phyloP scores from a whole-genome alignment of 2,113 vertebrate species.

The Danio rerio region DNA sequence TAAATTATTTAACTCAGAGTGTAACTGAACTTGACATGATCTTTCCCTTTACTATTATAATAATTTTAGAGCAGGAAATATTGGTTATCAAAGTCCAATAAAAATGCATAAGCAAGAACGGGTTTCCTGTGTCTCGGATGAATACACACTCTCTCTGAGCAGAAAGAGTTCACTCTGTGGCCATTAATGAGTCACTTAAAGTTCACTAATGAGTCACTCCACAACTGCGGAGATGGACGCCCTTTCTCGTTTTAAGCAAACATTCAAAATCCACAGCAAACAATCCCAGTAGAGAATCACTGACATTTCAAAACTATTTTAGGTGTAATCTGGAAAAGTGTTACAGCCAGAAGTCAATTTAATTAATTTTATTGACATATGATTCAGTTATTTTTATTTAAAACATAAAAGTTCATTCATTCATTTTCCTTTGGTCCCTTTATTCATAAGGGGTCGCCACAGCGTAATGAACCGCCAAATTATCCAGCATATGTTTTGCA shows the following conservation, averaged over 20 bases:
- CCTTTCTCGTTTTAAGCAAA: neutral
- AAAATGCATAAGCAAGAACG: neutral
- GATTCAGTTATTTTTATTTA: no score
- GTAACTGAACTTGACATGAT: neutral
- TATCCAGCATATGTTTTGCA: no score
- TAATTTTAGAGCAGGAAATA: neutral
- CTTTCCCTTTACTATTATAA: neutral
- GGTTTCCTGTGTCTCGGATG: neutral
- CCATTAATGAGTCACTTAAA: neutral
- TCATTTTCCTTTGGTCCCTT: no score
- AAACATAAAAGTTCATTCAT: no score
- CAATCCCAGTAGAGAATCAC: neutral
- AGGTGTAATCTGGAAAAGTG: neutral
- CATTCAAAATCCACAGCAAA: neutral
- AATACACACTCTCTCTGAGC: neutral
- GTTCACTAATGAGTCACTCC: no score
- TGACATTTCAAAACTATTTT: neutral
- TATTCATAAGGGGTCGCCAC: no score
- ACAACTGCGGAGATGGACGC: neutral
- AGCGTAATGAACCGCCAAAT: no score
- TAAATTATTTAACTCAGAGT: no score
- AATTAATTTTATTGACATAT: no score
- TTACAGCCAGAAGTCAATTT: no score
- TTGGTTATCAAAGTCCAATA: neutral
- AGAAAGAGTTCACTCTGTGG: neutral